Conservation (phyloP, 2,888 invertebrate genomes). For the Epirrhoe tristata region DNA sequence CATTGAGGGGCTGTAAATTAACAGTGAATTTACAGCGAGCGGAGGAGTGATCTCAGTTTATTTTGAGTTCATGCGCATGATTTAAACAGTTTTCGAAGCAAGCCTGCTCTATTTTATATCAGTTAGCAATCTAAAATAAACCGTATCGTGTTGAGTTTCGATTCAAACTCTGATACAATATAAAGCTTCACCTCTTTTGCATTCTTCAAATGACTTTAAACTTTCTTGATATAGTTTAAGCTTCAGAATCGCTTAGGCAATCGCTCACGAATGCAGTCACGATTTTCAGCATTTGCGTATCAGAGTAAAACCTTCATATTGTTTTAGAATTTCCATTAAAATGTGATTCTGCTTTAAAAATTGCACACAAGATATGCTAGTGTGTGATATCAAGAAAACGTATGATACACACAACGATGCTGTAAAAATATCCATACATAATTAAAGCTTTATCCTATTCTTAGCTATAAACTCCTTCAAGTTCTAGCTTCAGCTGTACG, state of each 20-base stretch:
- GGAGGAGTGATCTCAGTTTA: constrained; percentile 78
- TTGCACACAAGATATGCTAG: too few species aligned
- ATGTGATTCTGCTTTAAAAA: background rate
- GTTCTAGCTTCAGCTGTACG: too few species aligned
- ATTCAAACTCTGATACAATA: background rate
- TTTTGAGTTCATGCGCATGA: constrained; percentile 78
- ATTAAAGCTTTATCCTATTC: too few species aligned
- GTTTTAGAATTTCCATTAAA: background rate
- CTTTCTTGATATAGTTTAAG: background rate
- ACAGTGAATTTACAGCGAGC: constrained; percentile 80
- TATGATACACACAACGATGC: too few species aligned
- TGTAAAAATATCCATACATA: too few species aligned
- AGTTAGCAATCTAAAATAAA: constrained; percentile 1
- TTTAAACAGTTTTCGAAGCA: constrained; percentile 74
- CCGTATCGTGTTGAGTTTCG: background rate
- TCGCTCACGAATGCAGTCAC: background rate
- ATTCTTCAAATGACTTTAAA: background rate
- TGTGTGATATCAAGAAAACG: too few species aligned
- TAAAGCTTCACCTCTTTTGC: background rate
- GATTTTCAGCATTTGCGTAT: background rate
- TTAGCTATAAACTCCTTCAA: too few species aligned
- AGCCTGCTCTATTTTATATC: constrained; percentile 2
- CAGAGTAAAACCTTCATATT: background rate
- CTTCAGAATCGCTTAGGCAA: background rate
- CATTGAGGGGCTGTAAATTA: constrained; percentile 84